Evolutionary conservation across 2,888 invertebrate genomes (phyloP).

Genomic region (Aspidapion aeneum): DNA sequence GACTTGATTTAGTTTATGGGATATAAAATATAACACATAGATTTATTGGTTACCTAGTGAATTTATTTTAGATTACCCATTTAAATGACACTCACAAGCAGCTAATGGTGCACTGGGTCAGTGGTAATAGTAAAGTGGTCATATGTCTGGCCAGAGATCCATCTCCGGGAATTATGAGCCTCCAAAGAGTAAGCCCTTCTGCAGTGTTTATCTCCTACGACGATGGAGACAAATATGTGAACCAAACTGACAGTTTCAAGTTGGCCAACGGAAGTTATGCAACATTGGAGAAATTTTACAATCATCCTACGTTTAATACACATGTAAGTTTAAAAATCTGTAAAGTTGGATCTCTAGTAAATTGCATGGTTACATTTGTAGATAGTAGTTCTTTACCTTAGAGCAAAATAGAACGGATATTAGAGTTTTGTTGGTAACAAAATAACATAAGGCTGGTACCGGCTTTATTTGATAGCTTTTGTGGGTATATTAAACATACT

Average conservation of each 20-base stretch:
- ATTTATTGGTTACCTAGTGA: too few species aligned
- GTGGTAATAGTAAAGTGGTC: conserved; percentile 81
- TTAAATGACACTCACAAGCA: conserved; percentile 86
- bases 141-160: conserved; percentile 81
- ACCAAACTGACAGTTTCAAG: conserved; percentile 67
- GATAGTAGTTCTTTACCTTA: too few species aligned
- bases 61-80: conserved; percentile 67
- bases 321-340: conserved; percentile 60
- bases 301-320: conserved; percentile 74
- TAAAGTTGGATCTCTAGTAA: too few species aligned
- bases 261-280: conserved; percentile 57
- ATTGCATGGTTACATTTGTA: too few species aligned
- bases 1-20: too few species aligned
- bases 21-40: too few species aligned
- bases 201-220: conserved; percentile 83
- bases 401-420: too few species aligned
- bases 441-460: too few species aligned
- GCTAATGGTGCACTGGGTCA: conserved; percentile 90
- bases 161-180: conserved; percentile 47
- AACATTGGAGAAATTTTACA: conserved; percentile 78
- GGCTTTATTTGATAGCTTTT: too few species aligned
- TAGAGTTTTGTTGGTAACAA: too few species aligned
- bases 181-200: conserved; percentile 53
- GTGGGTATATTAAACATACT: too few species aligned
- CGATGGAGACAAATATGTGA: conserved; percentile 77